Evolutionary conservation across 2,888 invertebrate genomes (phyloP), one percentile per base, ranked within the genome.

Genomic region (Acrobasis consociella): DNA sequence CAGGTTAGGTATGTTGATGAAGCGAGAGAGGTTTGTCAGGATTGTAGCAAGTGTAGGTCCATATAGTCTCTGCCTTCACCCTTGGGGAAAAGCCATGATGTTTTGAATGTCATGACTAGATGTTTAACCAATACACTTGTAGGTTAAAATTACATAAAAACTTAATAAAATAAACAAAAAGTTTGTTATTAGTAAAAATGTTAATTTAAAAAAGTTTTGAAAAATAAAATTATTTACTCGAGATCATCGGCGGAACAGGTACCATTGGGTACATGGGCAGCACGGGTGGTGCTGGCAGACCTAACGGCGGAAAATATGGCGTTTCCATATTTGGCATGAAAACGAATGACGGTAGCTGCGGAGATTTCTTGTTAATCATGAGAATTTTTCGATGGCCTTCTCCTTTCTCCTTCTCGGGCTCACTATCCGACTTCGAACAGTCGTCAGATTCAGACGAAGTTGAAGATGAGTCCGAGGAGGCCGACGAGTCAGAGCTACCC

Each of bases 241-340:
- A 71, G 37, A 72, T 72, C 64, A 88, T 77, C 1, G 89, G 89
- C 42, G 90, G 90, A 1, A 89, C 81, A 5, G 91, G 91, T 37
- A 88, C 77, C 77, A 90, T 80, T 0, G 91, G 91, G 64, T 85
- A 90, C 91, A 91, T 89, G 0, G 88, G 90, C 38, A 87, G 65
- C 2, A 77, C 70, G 5, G 87, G 84, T 13, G 89, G 87, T 10
- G 85, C 82, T 8, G 89, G 87, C 31, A 91, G 66, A 0, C 87
- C 89, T 63, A 91, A 79, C 0, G 91, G 91, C 9, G 91, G 91
- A 64, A 82, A 91, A 67, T 77, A 91, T 1, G 89, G 84, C 16
- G 90, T 87, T 10, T 86, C 84, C 72, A 87, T 78, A 60, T 81
- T 86, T 7, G 91, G 91, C 58, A 91, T 72, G 65, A 91, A 90